Evolutionary conservation across 2,888 invertebrate genomes (phyloP), one percentile per base, ranked within the genome.

Genomic region (Oeneis ivallda): DNA sequence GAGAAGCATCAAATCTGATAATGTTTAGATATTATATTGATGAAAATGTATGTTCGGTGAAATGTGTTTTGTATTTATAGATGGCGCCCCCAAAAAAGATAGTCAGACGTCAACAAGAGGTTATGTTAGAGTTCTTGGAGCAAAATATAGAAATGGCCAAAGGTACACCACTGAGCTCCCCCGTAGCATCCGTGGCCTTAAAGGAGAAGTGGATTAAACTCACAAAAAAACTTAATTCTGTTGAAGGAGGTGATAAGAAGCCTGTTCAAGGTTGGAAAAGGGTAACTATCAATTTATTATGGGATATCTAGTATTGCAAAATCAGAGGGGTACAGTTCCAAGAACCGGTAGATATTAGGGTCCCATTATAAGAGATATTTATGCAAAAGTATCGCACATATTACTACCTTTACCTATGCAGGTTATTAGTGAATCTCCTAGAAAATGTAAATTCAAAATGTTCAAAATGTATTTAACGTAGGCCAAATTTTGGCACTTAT

Each of bases 31-130:
- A 26, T 26, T 19, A 19, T 49, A 15, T 26, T 19, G 26, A 26
- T 4, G 26, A 26, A 26, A 26, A 26, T 49, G n/a, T n/a, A 1
- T 49, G 8, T 49, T 5, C 11, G 17, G 2, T 61, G 57, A 19
- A 26, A 15, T 50, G 37, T 58, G 43, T 68, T 63, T 41, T 56
- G 10, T 59, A 54, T 64, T 65, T 56, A 57, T 58, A 84, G 81
- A 89, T 90, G 90, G 88, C 89, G 62, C 89, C 90, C n/a, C 90
- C 88, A 64, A 81, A 88, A 17, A 82, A 83, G 60, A 86, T 90
- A 72, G 70, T 84, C 34, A 80, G 83, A 62, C 77, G 84, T 53
- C 90, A 90, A 66, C 72, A 84, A 37, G 89, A 89, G 68, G 83
- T 88, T 62, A 71, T 90, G 45, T 79, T 89, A 74, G 85, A 86